Evolutionary conservation across 2,113 vertebrate species (phyloP).

Genomic region (Hoplias malabaricus): DNA sequence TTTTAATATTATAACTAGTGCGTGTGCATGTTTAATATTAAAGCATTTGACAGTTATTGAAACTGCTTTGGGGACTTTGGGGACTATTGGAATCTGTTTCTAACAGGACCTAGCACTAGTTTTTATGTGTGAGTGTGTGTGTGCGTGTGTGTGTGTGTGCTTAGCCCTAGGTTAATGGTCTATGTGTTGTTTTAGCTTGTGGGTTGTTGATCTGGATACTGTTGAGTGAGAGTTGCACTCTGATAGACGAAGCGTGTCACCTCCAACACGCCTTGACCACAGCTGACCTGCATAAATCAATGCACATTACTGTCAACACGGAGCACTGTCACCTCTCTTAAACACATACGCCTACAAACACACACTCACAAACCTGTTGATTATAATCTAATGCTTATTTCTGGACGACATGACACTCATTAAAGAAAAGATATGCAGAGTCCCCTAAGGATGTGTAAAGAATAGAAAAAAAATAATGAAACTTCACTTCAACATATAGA

Average conservation of each 20-base stretch:
- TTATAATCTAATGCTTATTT: no score
- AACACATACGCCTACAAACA: neutral
- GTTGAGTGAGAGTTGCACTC: slow-evolving; percentile 27
- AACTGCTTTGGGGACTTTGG: no score
- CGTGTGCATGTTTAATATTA: no score
- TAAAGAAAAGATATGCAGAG: no score
- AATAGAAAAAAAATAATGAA: no score
- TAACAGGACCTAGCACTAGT: no score
- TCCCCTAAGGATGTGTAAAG: no score
- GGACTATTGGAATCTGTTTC: no score
- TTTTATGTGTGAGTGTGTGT: slow-evolving; percentile 27
- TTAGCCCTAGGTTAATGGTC: slow-evolving; percentile 32
- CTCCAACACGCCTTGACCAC: slow-evolving; percentile 35
- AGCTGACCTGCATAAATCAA: slow-evolving; percentile 51
- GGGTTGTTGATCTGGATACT: slow-evolving; percentile 27
- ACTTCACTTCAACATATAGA: no score
- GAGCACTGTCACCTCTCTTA: slow-evolving; percentile 32
- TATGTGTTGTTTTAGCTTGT: slow-evolving; percentile 43
- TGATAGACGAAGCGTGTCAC: slow-evolving; percentile 37
- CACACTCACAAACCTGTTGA: neutral
- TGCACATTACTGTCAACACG: slow-evolving; percentile 50
- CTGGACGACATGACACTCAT: no score
- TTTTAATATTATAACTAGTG: no score
- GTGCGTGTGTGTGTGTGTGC: slow-evolving; percentile 32
- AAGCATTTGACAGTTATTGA: no score